Evolutionary conservation across 2,888 invertebrate genomes (phyloP).

Genomic region (Tetragnatha montana): DNA sequence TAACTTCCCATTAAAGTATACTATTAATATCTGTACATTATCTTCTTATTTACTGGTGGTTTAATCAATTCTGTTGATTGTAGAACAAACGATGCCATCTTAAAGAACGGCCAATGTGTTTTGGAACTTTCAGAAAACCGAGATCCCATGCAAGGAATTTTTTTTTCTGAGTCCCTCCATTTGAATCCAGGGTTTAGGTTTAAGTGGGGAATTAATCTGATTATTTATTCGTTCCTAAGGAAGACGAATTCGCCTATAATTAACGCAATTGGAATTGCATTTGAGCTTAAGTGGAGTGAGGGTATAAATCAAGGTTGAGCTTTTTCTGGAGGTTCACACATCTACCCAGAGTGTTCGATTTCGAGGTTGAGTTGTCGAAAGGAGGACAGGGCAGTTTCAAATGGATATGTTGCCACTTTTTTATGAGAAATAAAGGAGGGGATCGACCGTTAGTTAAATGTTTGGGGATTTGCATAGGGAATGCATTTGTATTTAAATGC

Average conservation of each 20-base stretch:
- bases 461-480: constrained; percentile 30
- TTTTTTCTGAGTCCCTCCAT: constrained; percentile 30
- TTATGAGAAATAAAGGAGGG: neutral
- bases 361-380: constrained; percentile 58
- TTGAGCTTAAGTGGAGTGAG: neutral
- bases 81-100: constrained; percentile 16
- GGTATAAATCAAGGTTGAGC: constrained; percentile 41
- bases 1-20: no score
- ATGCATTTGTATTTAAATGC: constrained; percentile 20
- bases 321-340: constrained; percentile 1
- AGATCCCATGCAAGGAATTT: constrained; percentile 4
- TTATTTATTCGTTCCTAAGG: constrained; percentile 47
- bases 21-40: no score
- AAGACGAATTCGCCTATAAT: constrained; percentile 45
- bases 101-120: constrained; percentile 33
- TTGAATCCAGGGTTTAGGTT: neutral
- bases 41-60: no score
- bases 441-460: neutral
- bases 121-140: neutral
- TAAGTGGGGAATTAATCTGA: constrained; percentile 39
- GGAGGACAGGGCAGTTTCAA: constrained; percentile 20
- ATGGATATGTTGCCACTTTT: constrained; percentile 1
- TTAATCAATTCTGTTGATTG: no score
- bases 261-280: constrained; percentile 36
- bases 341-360: constrained; percentile 38